Evolutionary conservation across 2,888 invertebrate genomes (phyloP).

Genomic region (Drosophila infuscata): DNA sequence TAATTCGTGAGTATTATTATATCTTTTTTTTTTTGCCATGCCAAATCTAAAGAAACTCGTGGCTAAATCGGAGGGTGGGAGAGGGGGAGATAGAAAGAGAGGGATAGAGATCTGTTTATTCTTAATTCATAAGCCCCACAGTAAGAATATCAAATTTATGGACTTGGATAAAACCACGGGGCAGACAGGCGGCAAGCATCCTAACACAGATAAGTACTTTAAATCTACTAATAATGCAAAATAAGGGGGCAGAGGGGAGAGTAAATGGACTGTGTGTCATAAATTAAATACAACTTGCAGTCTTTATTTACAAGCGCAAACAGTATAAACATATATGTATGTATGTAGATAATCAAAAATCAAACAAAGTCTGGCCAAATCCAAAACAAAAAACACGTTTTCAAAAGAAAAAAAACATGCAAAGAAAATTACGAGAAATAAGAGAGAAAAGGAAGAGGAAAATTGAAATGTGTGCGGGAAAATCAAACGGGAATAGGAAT

Average conservation of each 20-base stretch:
- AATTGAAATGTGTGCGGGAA: conserved; percentile 29
- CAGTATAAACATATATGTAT: conserved; percentile 27
- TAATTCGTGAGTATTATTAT: conserved; percentile 62
- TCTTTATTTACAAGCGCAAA: conserved; percentile 60
- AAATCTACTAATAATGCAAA: conserved; percentile 11
- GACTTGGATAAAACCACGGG: conserved; percentile 8
- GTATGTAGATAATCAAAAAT: conserved; percentile 54
- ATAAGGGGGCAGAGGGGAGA: not conserved
- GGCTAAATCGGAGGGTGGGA: conserved; percentile 6
- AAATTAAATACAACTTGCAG: conserved; percentile 65
- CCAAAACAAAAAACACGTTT: conserved; percentile 39
- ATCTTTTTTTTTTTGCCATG: conserved; percentile 17
- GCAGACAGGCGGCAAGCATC: not conserved
- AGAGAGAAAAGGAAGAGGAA: conserved; percentile 16
- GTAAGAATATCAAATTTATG: conserved; percentile 36
- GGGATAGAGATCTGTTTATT: conserved; percentile 24
- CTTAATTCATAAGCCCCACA: conserved; percentile 36
- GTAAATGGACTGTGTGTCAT: conserved; percentile 21
- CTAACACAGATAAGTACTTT: conserved; percentile 30
- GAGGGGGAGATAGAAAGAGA: conserved; percentile 5
- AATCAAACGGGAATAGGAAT: conserved; percentile 11
- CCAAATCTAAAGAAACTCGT: conserved; percentile 31
- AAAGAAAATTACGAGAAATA: conserved; percentile 20
- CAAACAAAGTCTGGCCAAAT: conserved; percentile 59
- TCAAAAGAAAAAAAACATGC: conserved; percentile 18